A percentile compares a stretch with the other conserved stretches of the same genome.
Conservation (phyloP, 1,140 invertebrate genomes). For the Rhagoletis pomonella region DNA sequence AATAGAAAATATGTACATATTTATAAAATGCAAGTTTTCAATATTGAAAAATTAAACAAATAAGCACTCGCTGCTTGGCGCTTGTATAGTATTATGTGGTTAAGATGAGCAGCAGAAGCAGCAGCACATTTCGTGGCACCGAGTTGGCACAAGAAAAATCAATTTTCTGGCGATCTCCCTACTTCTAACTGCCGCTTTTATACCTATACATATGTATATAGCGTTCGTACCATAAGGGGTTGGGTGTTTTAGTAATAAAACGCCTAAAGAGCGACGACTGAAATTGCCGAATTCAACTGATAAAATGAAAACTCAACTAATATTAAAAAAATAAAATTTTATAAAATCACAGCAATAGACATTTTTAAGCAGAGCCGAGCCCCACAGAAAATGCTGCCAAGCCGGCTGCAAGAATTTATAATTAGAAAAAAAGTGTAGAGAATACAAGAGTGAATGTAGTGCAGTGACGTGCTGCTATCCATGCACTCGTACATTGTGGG, state of each 20-base stretch:
- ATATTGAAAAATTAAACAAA: too few relatives aligned
- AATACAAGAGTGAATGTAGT: not conserved
- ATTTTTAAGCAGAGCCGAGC: not conserved
- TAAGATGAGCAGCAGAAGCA: not conserved
- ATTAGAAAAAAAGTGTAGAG: not conserved
- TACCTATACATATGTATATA: not conserved
- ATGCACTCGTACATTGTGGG: not conserved
- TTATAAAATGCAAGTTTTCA: not conserved
- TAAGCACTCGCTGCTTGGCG: not conserved
- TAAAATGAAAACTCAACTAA: not conserved
- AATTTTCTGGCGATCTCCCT: constrained; percentile 42
- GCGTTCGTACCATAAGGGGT: too few relatives aligned
- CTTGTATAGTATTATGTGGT: not conserved
- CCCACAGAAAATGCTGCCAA: constrained; percentile 16
- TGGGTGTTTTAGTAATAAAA: not conserved
- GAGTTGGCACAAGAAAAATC: constrained; percentile 31
- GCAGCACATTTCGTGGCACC: not conserved
- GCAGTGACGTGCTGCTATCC: constrained; percentile 14
- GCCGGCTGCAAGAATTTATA: constrained; percentile 23
- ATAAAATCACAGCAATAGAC: not conserved
- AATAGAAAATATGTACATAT: not conserved
- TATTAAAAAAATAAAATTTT: not conserved
- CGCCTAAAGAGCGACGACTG: not conserved
- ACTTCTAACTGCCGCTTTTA: not conserved
- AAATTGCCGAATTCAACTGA: not conserved